phyloP scores from a whole-genome alignment of 2,797 vertebrate species.

The Lepilemur ruficaudatus region DNA sequence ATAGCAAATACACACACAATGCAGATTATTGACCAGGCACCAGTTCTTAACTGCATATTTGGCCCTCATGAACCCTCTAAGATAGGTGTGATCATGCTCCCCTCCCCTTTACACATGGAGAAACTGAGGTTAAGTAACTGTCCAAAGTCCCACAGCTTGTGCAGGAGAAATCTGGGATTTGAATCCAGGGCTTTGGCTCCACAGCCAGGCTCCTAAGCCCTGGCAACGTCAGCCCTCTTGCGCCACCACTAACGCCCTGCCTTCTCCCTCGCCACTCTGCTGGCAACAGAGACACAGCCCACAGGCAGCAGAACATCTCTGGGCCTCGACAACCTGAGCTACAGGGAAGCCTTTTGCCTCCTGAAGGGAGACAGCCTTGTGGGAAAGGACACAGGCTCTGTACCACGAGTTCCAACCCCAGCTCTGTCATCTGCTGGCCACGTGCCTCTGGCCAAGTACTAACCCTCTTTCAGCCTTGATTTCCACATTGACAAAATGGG shows the following conservation, averaged over 20 bases:
- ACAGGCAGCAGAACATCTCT: not conserved
- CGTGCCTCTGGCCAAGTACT: not conserved
- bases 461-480: not conserved
- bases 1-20: not conserved
- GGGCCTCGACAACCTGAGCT: not conserved
- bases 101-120: not conserved
- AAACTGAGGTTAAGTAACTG: not conserved
- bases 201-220: too few relatives aligned
- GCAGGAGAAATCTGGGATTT: not conserved
- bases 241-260: accelerated
- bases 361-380: not conserved
- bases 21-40: not conserved
- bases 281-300: not conserved
- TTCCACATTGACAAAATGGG: not conserved
- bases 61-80: not conserved
- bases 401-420: not conserved
- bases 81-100: not conserved
- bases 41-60: not conserved
- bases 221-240: accelerated
- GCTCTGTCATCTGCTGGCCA: not conserved
- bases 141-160: not conserved
- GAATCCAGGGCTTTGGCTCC: not conserved
- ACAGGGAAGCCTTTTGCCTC: not conserved
- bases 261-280: not conserved
- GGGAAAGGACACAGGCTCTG: not conserved